Percentiles rank a stretch among this genome's conserved stretches.
phyloP scores from a whole-genome alignment of 1,140 invertebrate species.

The Eupristina koningsbergeri region DNA sequence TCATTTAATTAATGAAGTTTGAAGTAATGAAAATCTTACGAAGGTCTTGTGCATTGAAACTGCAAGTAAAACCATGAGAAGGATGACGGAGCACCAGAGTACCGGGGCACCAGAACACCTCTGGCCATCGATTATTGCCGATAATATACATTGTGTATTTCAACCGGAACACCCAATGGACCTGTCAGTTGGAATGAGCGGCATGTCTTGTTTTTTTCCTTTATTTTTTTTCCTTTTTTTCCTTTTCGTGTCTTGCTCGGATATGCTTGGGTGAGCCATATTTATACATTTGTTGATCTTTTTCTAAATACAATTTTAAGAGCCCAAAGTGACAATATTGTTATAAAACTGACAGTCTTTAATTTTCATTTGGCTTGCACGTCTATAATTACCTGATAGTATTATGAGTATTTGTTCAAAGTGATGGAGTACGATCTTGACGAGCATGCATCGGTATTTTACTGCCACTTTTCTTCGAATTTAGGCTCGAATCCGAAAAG shows the following conservation, averaged over 20 bases:
- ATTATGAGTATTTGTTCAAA: conserved; percentile 7
- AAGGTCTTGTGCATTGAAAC: not conserved
- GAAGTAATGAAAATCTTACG: no score
- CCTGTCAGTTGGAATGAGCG: not conserved
- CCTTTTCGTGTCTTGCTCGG: no score
- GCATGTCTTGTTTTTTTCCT: not conserved
- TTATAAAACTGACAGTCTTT: conserved; percentile 52
- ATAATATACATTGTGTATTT: not conserved
- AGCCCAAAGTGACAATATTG: conserved; percentile 38
- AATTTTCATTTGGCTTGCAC: conserved; percentile 22
- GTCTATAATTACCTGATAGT: conserved; percentile 22
- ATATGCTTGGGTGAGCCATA: not conserved
- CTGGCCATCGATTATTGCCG: conserved; percentile 30
- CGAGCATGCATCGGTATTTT: conserved; percentile 20
- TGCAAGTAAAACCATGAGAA: no score
- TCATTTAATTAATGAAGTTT: no score
- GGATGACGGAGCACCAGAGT: no score
- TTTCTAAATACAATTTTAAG: conserved; percentile 8
- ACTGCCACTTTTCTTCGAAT: conserved; percentile 4
- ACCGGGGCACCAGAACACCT: no score
- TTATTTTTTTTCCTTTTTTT: no score
- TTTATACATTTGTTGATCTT: conserved; percentile 11
- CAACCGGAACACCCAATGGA: not conserved
- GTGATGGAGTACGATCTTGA: not conserved
- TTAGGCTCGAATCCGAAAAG: not conserved